Base-by-base conservation (phyloP, 2,888 invertebrate genomes). In the Aricia artaxerxes region DNA sequence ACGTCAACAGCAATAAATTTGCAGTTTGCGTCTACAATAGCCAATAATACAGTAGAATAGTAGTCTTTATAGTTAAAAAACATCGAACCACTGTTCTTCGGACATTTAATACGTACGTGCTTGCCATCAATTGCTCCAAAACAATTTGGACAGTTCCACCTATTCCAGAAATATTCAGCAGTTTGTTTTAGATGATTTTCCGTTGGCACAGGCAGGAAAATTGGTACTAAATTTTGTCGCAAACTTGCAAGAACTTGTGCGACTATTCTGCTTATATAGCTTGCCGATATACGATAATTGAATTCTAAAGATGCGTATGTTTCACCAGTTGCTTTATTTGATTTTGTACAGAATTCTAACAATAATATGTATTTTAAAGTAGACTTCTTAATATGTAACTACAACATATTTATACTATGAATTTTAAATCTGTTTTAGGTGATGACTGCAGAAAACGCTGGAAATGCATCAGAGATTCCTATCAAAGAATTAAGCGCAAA, bases 51-150 rank as follows among this genome's bases (percentile, higher is more conserved):
- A 24, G 24, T 24, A 24, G 83, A 83, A 82, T 80, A 78, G 44
- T 80, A 82, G 49, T 79, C 77, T 53, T 84, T 84, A 53, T 84
- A 84, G 79, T 83, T 83, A 64, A 76, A 82, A 82, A 82, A 83
- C 24, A 81, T 80, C 72, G 83, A 83, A 73, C 83, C 84, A 82
- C 82, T 79, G 5, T 81, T 73, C 16, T 13, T 16, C 13, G 72
- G 72, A 73, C 72, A 38, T 38, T 38, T 13, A 73, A 73, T 73
- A 38, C 11, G 72, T 61, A 73, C 38, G 49, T 79, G 78, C 79
- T 80, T 79, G 40, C 78, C 69, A 80, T 81, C 40, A 40, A 40
- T 40, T 40, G 40, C 40, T 40, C 40, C 40, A 40, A 40, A 40
- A 40, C 40, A 40, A 16, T 73, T 73, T 6, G 75, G 75, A 44